Base-by-base conservation (phyloP, 1,140 invertebrate genomes). In the Drosophila tsacasi region DNA sequence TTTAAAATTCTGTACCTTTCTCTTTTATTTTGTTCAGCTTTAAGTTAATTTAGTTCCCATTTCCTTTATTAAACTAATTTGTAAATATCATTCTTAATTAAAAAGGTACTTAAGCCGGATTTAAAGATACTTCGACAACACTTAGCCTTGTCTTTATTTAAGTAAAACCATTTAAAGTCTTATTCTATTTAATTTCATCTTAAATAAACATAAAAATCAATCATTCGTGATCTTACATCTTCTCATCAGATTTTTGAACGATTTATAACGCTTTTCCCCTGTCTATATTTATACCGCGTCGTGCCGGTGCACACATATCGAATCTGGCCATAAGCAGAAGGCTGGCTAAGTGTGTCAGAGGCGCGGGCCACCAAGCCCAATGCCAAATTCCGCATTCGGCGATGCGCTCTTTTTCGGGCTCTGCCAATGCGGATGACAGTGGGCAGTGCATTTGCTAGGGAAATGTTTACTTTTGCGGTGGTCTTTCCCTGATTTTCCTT, bases 351-450 rank as follows among this genome's bases (percentile, higher is more conserved):
- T 83, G 73, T 81, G 81, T 69, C 85, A 84, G 75, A 72, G 74
- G 50, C 62, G 72, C 62, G 75, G 40, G 77, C 69, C 61, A 49
- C 46, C 55, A 23, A 59, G 73, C 65, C 61, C 57, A 59, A 79
- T 89, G 84, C 85, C 85, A 89, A 89, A 84, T 80, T 69, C 83
- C 81, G 63, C 64, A 84, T 80, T 77, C 80, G 81, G 63, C 54
- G 60, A 66, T 72, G 83, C 65, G 52, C 58, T 57, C 40, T 77
- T 54, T 58, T 65, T 49, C 25, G 46, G 35, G 59, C 59, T 58
- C 69, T 77, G 76, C 55, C 72, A 69, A 65, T 52, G 59, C 68
- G 60, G 63, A 71, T 64, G 66, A 54, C 74, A 65, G 71, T 25
- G 63, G 37, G 52, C 32, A 58, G 13, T 21, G 30, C 37, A 54